Conservation (phyloP, 1,140 invertebrate genomes). For the Bombus balteatus region DNA sequence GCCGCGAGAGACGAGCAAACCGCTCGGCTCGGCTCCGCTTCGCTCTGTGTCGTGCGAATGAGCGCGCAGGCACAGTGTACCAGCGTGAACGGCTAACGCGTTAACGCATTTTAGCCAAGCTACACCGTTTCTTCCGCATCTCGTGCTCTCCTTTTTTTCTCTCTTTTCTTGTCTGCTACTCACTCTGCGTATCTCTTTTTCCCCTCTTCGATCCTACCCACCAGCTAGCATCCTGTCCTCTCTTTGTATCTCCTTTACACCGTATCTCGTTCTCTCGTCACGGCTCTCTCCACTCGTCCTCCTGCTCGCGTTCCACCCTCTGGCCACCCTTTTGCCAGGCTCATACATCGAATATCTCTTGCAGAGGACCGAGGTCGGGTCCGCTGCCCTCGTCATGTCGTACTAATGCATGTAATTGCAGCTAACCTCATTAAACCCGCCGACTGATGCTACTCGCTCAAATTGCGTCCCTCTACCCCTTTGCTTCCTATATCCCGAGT, state of each 20-base stretch:
- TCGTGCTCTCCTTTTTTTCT: conserved; percentile 7
- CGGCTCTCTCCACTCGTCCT: conserved; percentile 35
- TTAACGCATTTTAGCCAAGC: conserved; percentile 65
- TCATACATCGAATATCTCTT: conserved; percentile 64
- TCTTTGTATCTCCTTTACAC: conserved; percentile 32
- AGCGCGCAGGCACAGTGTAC: neutral
- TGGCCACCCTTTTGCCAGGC: conserved; percentile 26
- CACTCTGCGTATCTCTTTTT: neutral
- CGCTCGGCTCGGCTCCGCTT: conserved; percentile 32
- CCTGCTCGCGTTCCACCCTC: conserved; percentile 43
- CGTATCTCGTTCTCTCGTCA: neutral
- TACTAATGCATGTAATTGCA: conserved; percentile 82
- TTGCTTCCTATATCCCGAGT: neutral
- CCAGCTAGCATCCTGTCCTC: neutral
- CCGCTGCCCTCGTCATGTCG: conserved; percentile 74
- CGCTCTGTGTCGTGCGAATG: neutral
- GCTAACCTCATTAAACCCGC: conserved; percentile 81
- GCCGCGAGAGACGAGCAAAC: conserved; percentile 29
- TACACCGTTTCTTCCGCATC: conserved; percentile 32
- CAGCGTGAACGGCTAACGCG: conserved; percentile 56
- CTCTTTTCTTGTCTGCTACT: neutral
- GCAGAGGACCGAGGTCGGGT: conserved; percentile 69
- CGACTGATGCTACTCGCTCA: conserved; percentile 79
- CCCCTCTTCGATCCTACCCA: neutral
- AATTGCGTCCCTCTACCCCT: conserved; percentile 67